Evolutionary conservation across 2,113 vertebrate species (phyloP).

Genomic region (Petaurus breviceps): DNA sequence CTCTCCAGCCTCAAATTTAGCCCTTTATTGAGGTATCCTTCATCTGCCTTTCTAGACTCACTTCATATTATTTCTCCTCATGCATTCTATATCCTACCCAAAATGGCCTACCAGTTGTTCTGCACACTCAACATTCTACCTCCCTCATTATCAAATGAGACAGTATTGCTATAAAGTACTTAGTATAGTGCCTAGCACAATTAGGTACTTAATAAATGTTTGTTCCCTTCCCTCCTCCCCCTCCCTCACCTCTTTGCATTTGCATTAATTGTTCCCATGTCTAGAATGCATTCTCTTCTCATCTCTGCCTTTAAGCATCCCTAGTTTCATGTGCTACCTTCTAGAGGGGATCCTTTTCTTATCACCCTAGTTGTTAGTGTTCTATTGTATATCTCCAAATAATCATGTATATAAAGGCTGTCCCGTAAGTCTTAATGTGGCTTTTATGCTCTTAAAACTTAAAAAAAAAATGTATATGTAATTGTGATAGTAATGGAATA

Average conservation of each 20-base stretch:
- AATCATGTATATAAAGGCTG: too few species aligned
- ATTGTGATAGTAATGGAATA: too few species aligned
- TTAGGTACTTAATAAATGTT: neutral
- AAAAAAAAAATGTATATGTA: neutral
- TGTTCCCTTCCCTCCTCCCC: neutral
- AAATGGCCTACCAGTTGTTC: neutral
- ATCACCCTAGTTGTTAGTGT: neutral
- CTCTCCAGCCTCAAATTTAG: neutral
- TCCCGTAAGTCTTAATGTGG: too few species aligned
- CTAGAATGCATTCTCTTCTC: neutral
- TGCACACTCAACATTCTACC: neutral
- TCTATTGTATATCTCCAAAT: neutral
- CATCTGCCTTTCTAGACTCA: neutral
- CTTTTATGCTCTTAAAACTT: too few species aligned
- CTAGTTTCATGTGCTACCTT: neutral
- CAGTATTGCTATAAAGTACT: neutral
- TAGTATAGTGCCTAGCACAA: neutral
- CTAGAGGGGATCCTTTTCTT: neutral
- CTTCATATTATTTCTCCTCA: neutral
- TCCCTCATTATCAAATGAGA: neutral
- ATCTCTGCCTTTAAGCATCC: neutral
- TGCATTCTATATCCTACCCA: neutral
- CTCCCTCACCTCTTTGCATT: neutral
- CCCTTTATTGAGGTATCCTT: neutral
- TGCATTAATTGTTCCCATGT: neutral